These are phyloP conservation scores for Ataeniobius toweri DNA, from an alignment of 2,797 vertebrate genomes.

Conservation along the genomic window DNA sequence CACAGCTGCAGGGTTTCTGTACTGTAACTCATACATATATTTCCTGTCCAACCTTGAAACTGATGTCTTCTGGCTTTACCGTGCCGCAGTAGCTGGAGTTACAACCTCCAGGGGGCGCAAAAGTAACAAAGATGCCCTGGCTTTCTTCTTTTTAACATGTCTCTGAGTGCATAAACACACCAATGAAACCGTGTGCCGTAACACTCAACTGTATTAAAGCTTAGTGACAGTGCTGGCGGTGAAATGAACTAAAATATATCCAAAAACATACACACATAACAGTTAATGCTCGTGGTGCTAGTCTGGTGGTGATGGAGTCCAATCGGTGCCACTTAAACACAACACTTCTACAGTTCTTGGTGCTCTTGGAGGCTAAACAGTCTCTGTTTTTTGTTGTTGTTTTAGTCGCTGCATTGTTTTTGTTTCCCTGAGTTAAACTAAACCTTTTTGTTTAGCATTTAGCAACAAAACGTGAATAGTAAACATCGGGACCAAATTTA, in stretches of 20 bases:
- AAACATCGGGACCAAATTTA: neutral
- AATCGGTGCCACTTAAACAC: conserved; percentile 65
- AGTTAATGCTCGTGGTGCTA: conserved; percentile 65
- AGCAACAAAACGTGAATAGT: conserved; percentile 16
- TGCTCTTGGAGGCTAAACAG: conserved; percentile 61
- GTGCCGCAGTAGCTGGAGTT: conserved; percentile 46
- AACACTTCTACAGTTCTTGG: conserved; percentile 61
- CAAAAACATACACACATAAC: conserved; percentile 32
- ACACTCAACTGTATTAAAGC: conserved; percentile 46
- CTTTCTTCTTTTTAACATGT: conserved; percentile 45
- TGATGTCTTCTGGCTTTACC: conserved; percentile 70
- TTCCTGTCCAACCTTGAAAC: conserved; percentile 67
- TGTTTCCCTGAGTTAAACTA: conserved; percentile 28
- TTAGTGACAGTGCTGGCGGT: conserved; percentile 45
- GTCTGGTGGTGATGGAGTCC: conserved; percentile 52
- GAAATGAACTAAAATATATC: conserved; percentile 43
- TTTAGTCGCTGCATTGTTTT: conserved; percentile 53
- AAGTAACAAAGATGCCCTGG: conserved; percentile 34
- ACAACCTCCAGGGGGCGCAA: conserved; percentile 47
- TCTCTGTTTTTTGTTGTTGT: conserved; percentile 51
- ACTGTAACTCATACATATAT: conserved; percentile 55
- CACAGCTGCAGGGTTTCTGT: conserved; percentile 49
- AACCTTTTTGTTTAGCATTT: conserved; percentile 1
- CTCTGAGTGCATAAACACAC: conserved; percentile 42
- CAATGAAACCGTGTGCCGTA: conserved; percentile 36